Conservation (phyloP, 1,140 invertebrate species). For the Pristionchus pacificus region DNA sequence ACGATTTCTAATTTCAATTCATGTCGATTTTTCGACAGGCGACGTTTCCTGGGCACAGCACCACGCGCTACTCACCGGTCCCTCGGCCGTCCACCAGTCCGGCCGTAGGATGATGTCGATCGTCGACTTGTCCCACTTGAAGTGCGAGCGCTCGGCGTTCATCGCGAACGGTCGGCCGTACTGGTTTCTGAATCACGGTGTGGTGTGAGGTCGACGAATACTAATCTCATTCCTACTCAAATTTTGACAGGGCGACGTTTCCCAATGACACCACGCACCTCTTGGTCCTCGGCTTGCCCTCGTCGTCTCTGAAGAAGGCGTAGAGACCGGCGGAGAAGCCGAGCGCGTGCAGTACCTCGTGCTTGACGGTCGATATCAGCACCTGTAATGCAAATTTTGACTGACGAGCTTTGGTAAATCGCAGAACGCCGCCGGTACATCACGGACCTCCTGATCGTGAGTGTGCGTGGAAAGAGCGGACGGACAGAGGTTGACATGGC, state of each 20-base stretch:
- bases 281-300: constrained; percentile 35
- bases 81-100: constrained; percentile 79
- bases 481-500: constrained; percentile 95
- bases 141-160: constrained; percentile 61
- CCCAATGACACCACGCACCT: constrained; percentile 9
- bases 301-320: constrained; percentile 50
- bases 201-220: too few species aligned
- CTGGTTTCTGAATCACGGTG: constrained; percentile 37
- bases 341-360: constrained; percentile 94
- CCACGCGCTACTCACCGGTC: constrained; percentile 67
- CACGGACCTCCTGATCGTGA: constrained; percentile 73
- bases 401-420: constrained; percentile 57
- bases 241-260: too few species aligned
- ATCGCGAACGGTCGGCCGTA: constrained; percentile 45
- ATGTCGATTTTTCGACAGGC: too few species aligned
- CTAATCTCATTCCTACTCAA: too few species aligned
- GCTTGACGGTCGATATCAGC: constrained; percentile 85
- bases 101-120: constrained; percentile 74
- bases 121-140: constrained; percentile 86
- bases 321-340: constrained; percentile 60
- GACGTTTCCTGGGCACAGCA: too few species aligned
- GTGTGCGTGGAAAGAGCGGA: constrained; percentile 85
- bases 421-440: not conserved
- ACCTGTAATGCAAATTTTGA: constrained; percentile 12
- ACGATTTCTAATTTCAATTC: too few species aligned